Evolutionary conservation across 2,113 vertebrate species (phyloP).

Genomic region (Crotophaga sulcirostris): DNA sequence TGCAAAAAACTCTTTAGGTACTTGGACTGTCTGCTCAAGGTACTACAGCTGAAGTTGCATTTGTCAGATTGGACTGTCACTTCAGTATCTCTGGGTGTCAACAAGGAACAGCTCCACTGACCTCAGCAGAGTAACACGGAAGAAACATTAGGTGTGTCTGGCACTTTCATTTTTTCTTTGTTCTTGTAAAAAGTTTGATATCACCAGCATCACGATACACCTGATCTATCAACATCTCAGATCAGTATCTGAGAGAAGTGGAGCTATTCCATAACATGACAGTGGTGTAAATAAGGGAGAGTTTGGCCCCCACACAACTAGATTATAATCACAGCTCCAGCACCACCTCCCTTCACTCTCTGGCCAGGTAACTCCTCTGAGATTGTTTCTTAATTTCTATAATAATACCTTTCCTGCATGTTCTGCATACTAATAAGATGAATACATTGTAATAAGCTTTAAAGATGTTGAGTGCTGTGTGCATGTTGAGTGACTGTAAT

Average conservation of each 20-base stretch:
- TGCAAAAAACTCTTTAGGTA: neutral
- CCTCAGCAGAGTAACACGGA: neutral
- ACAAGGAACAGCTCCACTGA: neutral
- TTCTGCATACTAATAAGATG: neutral
- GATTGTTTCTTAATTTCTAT: constrained; percentile 19
- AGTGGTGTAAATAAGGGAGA: constrained; percentile 11
- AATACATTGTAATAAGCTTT: constrained; percentile 5
- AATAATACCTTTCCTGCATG: neutral
- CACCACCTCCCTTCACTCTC: neutral
- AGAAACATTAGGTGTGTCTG: constrained; percentile 27
- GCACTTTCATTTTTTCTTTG: neutral
- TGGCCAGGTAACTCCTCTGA: constrained; percentile 2
- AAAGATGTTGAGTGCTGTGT: neutral
- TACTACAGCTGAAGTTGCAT: neutral
- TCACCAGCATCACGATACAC: neutral
- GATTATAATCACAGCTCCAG: neutral
- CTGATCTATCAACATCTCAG: neutral
- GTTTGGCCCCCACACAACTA: neutral
- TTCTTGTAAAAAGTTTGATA: neutral
- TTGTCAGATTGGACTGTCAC: neutral
- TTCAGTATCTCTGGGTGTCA: neutral
- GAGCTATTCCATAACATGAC: constrained; percentile 7
- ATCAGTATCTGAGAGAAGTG: neutral
- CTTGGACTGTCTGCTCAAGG: neutral
- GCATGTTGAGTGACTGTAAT: neutral